These are phyloP conservation scores for Leptoclinus maculatus DNA, from an alignment of 2,797 vertebrate species.

Conservation along the genomic window DNA sequence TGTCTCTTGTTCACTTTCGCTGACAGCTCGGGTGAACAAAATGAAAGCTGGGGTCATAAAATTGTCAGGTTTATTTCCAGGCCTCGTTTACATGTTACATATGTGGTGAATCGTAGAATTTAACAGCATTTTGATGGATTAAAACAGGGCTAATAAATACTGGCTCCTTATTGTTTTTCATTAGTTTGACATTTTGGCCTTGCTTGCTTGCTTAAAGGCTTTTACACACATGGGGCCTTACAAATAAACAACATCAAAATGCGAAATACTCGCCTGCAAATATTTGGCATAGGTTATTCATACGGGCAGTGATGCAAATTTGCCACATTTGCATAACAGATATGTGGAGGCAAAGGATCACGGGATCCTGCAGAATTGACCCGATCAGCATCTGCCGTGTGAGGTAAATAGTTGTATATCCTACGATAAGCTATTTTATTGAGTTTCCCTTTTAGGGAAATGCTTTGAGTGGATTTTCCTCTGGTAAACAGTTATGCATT, in stretches of 20 bases:
- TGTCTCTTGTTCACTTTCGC: constrained; percentile 34
- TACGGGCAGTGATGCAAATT: neutral
- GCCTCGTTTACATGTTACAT: neutral
- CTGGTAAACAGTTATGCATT: neutral
- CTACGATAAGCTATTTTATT: neutral
- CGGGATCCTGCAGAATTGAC: neutral
- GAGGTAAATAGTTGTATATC: neutral
- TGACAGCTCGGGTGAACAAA: constrained; percentile 23
- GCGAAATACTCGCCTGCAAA: neutral
- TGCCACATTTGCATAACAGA: neutral
- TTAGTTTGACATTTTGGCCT: neutral
- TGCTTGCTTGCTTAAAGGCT: neutral
- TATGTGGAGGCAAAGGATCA: neutral
- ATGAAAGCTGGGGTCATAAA: neutral
- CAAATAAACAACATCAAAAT: neutral
- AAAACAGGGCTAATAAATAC: neutral
- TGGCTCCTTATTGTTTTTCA: no score
- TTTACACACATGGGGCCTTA: neutral
- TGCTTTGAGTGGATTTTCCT: neutral
- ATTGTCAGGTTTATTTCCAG: constrained; percentile 10
- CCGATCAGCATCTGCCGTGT: neutral
- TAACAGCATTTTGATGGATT: neutral
- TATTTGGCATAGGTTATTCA: neutral
- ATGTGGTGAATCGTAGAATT: constrained; percentile 9
- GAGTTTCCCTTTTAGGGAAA: neutral